Evolutionary conservation across 2,797 vertebrate species (phyloP).

Genomic region (Eospalax fontanierii): DNA sequence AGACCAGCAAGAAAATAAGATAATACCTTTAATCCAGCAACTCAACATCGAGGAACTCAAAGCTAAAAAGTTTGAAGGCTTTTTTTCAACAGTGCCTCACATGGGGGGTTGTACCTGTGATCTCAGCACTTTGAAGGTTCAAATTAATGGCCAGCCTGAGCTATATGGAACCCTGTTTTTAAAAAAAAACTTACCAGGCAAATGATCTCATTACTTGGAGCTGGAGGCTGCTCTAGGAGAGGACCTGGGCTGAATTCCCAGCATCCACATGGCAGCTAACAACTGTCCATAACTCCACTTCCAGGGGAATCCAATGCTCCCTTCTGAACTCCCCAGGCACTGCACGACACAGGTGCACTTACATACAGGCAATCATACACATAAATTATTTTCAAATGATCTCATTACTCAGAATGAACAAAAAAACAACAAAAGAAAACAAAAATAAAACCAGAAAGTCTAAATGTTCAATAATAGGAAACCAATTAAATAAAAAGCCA

Average conservation of each 20-base stretch:
- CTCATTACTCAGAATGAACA: background rate
- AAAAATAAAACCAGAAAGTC: constrained; percentile 23
- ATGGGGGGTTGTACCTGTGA: no score
- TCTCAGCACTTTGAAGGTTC: no score
- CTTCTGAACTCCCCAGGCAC: no score
- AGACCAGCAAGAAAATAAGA: constrained; percentile 31
- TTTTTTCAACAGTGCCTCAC: no score
- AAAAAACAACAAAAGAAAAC: background rate
- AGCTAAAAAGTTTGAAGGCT: constrained; percentile 43
- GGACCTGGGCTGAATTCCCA: no score
- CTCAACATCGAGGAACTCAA: constrained; percentile 36
- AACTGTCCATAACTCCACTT: no score
- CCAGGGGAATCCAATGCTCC: no score
- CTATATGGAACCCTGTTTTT: background rate
- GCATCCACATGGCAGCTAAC: no score
- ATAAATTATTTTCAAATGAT: background rate
- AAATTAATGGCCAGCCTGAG: no score
- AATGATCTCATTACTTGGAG: background rate
- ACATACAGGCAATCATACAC: no score
- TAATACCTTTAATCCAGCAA: constrained; percentile 23
- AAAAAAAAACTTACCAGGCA: background rate
- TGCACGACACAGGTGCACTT: no score
- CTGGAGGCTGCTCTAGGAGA: no score
- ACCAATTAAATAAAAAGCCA: constrained; percentile 39
- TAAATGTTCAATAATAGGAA: background rate